Base-by-base conservation (phyloP, 2,113 vertebrate species). In the Ceyx cyanopectus region DNA sequence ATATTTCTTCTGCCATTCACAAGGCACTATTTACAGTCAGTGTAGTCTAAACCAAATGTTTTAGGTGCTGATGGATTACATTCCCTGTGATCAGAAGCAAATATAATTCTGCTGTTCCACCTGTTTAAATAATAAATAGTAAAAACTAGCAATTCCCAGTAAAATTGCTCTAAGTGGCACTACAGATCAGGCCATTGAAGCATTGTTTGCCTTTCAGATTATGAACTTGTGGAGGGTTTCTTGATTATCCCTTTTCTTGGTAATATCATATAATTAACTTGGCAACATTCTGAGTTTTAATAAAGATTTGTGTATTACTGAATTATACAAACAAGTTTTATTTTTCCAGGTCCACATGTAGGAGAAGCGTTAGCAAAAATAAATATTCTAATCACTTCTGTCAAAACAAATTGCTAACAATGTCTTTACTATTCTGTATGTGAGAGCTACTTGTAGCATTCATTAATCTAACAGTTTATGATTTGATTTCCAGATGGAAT, bases 401-500 rank as follows among this genome's bases (percentile, higher is more conserved):
- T 95, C 93, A 96, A 96, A 96, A 97, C 87, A 97, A 96, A 95
- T 96, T 94, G 58, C 76, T 92, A 95, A 93, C 94, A 94, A 79
- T 81, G 58, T 95, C 94, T 97, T 96, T 96, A 84, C 92, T 96
- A 75, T 95, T 95, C 85, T 93, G 84, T 72, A 76, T 83, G 50
- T 85, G 69, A 94, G 85, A 94, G 73, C 81, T 93, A 94, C 87
- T 93, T 89, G 90, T 95, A 94, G 90, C 37, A 29, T 94, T 97
- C 86, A 93, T 96, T 97, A 97, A 97, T 97, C 94, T 94, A 97
- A 68, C 83, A 93, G 72, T 95, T 97, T 91, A 95, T 88, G 65
- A 95, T 97, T 97, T 97, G 94, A 97, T 97, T 97, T 97, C 88
- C 88, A 97, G 83, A 94, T 92, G 89, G 79, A 94, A 94, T 92